Base-by-base conservation (phyloP, 2,113 vertebrate genomes). In the Holacanthus passer region DNA sequence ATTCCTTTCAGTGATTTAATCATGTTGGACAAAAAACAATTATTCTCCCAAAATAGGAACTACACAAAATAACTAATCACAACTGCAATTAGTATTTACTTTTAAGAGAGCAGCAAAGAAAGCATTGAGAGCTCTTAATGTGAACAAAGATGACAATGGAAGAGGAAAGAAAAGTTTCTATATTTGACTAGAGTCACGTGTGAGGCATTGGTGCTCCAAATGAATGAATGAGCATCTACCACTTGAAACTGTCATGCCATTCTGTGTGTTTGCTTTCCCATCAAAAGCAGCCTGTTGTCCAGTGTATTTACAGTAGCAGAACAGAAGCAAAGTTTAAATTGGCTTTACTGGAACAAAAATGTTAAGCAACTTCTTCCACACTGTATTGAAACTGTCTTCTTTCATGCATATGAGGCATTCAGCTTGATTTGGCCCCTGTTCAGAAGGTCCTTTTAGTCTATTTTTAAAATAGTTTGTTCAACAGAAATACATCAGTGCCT, bases 141-240 rank as follows among this genome's bases (percentile, higher is more conserved):
- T 37, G 81, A 77, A 77, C 77, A 87, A 83, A 81, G 77, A 73
- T 39, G 13, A 68, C 22, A 45, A 63, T 64, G 53, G 17, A 72
- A 41, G 7, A 62, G 71, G 10, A 59, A 56, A 58, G 48, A 56
- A 72, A 53, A 2, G 20, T 75, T 68, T 82, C 20, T 73, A 47
- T 75, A 29, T 56, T 50, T 48, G 64, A 58, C 48, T 22, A 43
- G 2, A 59, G 41, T 73, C 48, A 70, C 45, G 29, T 75, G 37
- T 41, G 45, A 78, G 62, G 1, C 48, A 59, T 2, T 56, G 32
- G n/a, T 22, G n/a, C 22, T 47, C 10, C 5, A 45, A 71, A 62
- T 24, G 17, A 75, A 72, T 77, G 81, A n/a, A n/a, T n/a, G n/a
- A n/a, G n/a, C n/a, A n/a, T n/a, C n/a, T n/a, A n/a, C n/a, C n/a